A percentile compares a stretch with the other conserved stretches of the same genome.
Evolutionary conservation across 2,113 vertebrate species (phyloP).

Genomic region (Perca flavescens): DNA sequence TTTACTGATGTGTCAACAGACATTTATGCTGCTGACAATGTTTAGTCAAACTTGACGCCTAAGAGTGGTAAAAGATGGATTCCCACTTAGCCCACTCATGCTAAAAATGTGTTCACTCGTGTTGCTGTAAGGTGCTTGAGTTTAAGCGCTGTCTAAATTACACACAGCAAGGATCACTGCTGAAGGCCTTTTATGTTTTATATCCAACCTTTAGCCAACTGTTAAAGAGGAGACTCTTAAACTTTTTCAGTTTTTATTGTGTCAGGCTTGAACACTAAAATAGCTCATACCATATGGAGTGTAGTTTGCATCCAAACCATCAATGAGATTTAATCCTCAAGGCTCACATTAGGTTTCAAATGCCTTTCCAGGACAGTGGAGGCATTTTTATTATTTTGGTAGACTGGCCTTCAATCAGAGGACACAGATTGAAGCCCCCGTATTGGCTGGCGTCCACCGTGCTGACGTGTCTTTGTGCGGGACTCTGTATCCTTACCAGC

Average conservation of each 20-base stretch:
- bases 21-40: constrained; percentile 24
- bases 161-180: not conserved
- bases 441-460: constrained; percentile 11
- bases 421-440: constrained; percentile 20
- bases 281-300: constrained; percentile 35
- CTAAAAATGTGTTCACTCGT: constrained; percentile 41
- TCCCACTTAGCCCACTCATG: constrained; percentile 26
- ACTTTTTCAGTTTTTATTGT: constrained; percentile 3
- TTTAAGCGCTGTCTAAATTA: constrained; percentile 10
- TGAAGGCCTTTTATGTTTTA: constrained; percentile 6
- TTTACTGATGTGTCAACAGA: constrained; percentile 34
- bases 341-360: constrained; percentile 40
- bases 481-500: constrained; percentile 22
- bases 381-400: constrained; percentile 12
- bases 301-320: constrained; percentile 31
- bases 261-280: constrained; percentile 39
- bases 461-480: constrained; percentile 43
- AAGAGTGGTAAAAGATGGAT: constrained; percentile 8
- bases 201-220: not conserved
- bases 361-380: constrained; percentile 7
- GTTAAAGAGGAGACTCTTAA: not conserved
- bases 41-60: constrained; percentile 21
- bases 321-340: constrained; percentile 23
- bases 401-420: constrained; percentile 47
- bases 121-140: constrained; percentile 17